Conservation (phyloP, 2,113 vertebrate species). For the Thalassoma bifasciatum region DNA sequence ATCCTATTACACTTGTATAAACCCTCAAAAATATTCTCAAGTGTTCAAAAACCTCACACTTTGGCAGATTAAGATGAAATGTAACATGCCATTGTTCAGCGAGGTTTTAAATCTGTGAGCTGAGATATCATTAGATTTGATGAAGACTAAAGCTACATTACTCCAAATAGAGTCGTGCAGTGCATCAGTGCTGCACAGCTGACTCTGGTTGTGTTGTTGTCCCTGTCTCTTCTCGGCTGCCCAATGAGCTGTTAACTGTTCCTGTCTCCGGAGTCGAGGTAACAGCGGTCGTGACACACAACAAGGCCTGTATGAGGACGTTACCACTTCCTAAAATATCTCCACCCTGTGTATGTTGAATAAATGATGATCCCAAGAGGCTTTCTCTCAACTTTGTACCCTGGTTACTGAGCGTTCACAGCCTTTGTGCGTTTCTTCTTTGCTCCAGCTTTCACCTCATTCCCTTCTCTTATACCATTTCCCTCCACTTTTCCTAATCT, state of each 20-base stretch:
- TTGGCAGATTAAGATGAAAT: conserved; percentile 17
- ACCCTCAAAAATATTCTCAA: conserved; percentile 22
- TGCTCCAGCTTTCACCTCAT: too few species aligned
- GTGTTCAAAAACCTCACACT: conserved; percentile 1
- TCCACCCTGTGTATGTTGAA: conserved; percentile 45
- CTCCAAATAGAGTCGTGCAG: neutral
- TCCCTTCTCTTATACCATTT: neutral
- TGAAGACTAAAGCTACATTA: neutral
- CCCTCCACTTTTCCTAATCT: too few species aligned
- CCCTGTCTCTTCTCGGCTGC: conserved; percentile 36
- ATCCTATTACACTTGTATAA: conserved; percentile 37
- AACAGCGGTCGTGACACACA: conserved; percentile 38
- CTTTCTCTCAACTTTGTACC: conserved; percentile 9
- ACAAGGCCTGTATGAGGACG: conserved; percentile 24
- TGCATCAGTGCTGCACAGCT: conserved; percentile 10
- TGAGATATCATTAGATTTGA: neutral
- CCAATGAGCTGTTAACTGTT: conserved; percentile 35
- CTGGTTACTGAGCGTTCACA: conserved; percentile 19
- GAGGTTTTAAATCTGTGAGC: neutral
- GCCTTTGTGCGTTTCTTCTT: too few species aligned
- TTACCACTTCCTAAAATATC: conserved; percentile 53
- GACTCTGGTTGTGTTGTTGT: conserved; percentile 19
- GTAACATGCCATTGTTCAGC: conserved; percentile 14
- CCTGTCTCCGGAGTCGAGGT: conserved; percentile 15
- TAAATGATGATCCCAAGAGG: conserved; percentile 60